Base-by-base conservation (phyloP, 1,140 invertebrate genomes). In the Drosophila quadrilineata region DNA sequence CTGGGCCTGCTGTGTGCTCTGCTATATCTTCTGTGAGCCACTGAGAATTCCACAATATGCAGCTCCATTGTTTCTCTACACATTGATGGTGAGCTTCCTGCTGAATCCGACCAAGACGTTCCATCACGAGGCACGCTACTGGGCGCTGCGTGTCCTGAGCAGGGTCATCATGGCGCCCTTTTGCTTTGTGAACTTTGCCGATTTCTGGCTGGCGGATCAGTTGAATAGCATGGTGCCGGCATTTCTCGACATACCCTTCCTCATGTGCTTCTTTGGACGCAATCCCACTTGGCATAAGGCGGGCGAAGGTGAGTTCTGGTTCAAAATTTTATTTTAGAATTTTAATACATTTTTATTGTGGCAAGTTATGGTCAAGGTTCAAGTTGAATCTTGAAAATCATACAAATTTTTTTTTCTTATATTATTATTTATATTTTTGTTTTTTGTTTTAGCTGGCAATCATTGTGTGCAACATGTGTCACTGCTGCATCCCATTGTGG, bases 161-260 rank as follows among this genome's bases (percentile, higher is more conserved):
- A 92, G 97, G 29, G 95, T 98, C 21, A 71, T 99, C 33, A 93
- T 95, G 46, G 96, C 98, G 0, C 98, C 98, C 22, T 98, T 99
- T 82, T 95, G 96, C 68, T 96, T 96, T 85, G 98, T 99, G 1
- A 94, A 95, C 43, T 99, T 99, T 91, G 98, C 98, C 14, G 98
- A 99, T 91, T 99, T 99, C 92, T 99, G 98, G 98, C 92, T 99
- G 68, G 98, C 98, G 9, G 99, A 99, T 91, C 99, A 99, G 90
- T 92, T 99, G 66, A 99, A 99, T 88, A 98, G 97, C 72, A 92
- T 99, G 46, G 95, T 94, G 0, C 95, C 95, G 0, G 95, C 96
- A 4, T 94, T 99, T 66, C 91, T 97, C 5, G 99, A 99, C 91
- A 94, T 99, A 71, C 96, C 99, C 65, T 99, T 96, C 90, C 93